phyloP scores from a whole-genome alignment of 2,113 vertebrate species.

The Catharus fuscescens region DNA sequence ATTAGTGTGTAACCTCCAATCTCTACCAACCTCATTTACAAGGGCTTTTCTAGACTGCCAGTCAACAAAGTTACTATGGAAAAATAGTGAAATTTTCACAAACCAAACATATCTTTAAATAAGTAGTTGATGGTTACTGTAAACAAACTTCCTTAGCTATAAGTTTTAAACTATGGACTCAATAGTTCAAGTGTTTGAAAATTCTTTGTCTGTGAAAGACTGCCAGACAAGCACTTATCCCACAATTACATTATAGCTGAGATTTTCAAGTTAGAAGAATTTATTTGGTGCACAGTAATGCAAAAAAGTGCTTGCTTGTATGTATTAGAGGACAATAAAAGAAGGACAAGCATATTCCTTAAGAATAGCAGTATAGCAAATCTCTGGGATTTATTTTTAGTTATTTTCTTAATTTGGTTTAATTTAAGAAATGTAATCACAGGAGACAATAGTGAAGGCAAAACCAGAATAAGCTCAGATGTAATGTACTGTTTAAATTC shows the following conservation, averaged over 20 bases:
- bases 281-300: neutral
- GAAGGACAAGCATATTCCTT: neutral
- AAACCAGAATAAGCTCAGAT: slow-evolving; percentile 1
- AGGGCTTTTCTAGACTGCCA: neutral
- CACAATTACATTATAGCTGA: neutral
- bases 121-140: slow-evolving; percentile 1
- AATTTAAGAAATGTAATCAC: neutral
- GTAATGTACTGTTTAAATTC: neutral
- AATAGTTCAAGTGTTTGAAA: slow-evolving; percentile 42
- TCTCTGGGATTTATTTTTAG: neutral
- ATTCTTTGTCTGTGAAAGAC: neutral
- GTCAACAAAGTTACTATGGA: slow-evolving; percentile 11
- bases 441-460: neutral
- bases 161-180: slow-evolving; percentile 17
- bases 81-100: slow-evolving; percentile 28
- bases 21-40: neutral
- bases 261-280: neutral
- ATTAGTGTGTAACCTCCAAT: neutral
- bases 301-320: neutral
- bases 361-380: neutral
- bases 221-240: neutral
- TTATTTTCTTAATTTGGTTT: neutral
- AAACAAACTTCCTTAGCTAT: slow-evolving; percentile 35
- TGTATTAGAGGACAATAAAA: neutral
- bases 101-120: neutral